Evolutionary conservation across 1,140 invertebrate species (phyloP).

Genomic region (Drosophila subpulchrella): DNA sequence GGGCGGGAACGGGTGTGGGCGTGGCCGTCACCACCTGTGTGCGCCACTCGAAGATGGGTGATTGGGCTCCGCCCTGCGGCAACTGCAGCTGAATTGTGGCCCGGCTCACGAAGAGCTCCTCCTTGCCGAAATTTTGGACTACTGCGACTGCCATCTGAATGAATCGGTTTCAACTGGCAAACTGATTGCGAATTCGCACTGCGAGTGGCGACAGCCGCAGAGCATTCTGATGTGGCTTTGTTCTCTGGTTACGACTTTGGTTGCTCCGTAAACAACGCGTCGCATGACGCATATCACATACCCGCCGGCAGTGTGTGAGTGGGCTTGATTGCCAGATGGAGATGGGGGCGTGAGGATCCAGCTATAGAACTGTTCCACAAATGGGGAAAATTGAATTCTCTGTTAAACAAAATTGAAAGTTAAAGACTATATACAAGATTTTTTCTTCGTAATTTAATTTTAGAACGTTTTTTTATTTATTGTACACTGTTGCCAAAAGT

Average conservation of each 20-base stretch:
- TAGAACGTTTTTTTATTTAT: too few species aligned
- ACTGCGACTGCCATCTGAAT: slow-evolving; percentile 69
- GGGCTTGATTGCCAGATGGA: background rate
- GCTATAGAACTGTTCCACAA: background rate
- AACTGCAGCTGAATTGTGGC: slow-evolving; percentile 61
- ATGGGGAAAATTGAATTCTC: background rate
- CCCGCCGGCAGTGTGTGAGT: slow-evolving; percentile 13
- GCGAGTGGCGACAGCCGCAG: slow-evolving; percentile 40
- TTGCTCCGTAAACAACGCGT: slow-evolving; percentile 55
- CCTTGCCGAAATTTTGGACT: slow-evolving; percentile 21
- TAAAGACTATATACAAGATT: too few species aligned
- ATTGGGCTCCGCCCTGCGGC: background rate
- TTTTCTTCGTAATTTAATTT: too few species aligned
- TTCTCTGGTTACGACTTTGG: slow-evolving; percentile 49
- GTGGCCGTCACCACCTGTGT: slow-evolving; percentile 52
- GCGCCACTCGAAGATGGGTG: slow-evolving; percentile 67
- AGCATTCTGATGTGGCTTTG: slow-evolving; percentile 59
- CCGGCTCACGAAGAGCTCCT: slow-evolving; percentile 64
- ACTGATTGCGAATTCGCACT: slow-evolving; percentile 59
- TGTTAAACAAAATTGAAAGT: too few species aligned
- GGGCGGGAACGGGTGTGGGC: background rate
- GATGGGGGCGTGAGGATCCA: slow-evolving; percentile 15
- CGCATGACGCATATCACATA: slow-evolving; percentile 47
- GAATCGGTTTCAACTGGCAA: slow-evolving; percentile 56
- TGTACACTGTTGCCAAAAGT: too few species aligned